phyloP scores from a whole-genome alignment of 1,140 invertebrate species.

The Brachionus koreanus region DNA sequence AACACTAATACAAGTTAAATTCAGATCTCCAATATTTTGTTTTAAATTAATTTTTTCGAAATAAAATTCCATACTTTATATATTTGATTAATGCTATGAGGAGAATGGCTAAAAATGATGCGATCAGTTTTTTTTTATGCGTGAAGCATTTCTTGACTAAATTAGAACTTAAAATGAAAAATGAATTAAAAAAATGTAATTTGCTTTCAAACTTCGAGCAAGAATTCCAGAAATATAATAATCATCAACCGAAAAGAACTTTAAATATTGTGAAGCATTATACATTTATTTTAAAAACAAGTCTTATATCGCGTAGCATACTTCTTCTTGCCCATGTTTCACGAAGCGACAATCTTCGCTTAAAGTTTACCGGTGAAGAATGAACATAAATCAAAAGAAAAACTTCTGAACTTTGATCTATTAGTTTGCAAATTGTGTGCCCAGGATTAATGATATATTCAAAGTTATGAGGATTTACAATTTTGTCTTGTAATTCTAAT shows the following conservation, averaged over 20 bases:
- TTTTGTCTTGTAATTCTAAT: conserved; percentile 46
- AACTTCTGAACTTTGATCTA: neutral
- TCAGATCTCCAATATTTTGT: neutral
- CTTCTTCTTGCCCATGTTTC: conserved; percentile 46
- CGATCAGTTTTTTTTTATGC: neutral
- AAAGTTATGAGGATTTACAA: conserved; percentile 47
- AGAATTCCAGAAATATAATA: conserved; percentile 61
- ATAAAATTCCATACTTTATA: conserved; percentile 36
- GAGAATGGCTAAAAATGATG: conserved; percentile 25
- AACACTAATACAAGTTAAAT: too few relatives aligned
- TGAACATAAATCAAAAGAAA: conserved; percentile 46
- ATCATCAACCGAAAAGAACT: conserved; percentile 62
- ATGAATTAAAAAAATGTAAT: conserved; percentile 2
- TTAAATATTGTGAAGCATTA: conserved; percentile 50
- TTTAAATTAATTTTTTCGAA: neutral
- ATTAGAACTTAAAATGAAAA: conserved; percentile 1
- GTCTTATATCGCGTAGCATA: conserved; percentile 43
- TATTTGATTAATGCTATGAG: neutral
- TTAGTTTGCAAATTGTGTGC: neutral
- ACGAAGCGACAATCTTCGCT: conserved; percentile 45
- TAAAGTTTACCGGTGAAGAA: conserved; percentile 46
- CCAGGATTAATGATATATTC: conserved; percentile 46
- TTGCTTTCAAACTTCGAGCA: conserved; percentile 48
- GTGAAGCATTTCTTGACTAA: neutral
- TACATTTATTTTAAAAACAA: conserved; percentile 47